Base-by-base conservation (phyloP, 2,113 vertebrate genomes). In the Arothron firmamentum region DNA sequence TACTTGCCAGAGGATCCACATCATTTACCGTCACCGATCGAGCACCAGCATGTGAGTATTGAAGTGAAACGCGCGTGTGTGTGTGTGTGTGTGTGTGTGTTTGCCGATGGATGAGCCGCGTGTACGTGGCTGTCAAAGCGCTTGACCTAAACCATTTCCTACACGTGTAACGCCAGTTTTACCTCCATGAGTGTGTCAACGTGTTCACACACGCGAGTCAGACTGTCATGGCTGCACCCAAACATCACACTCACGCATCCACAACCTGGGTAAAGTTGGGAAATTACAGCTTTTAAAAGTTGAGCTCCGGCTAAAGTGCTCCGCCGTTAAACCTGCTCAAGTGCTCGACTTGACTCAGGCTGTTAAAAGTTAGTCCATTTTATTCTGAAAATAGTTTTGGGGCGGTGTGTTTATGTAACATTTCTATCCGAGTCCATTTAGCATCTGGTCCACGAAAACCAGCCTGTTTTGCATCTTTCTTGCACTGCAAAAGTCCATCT, bases 1-100 rank as follows among this genome's bases (percentile, higher is more conserved):
- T 79, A 75, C 75, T 62, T 42, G 52, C 38, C 77, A 67, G 82
- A 49, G 82, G 83, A 85, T 64, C 72, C 56, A 14, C 68, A 6
- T 20, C 72, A 20, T 46, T 70, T 28, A 61, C 65, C 47, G 81
- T 58, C 54, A 66, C 67, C 67, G 18, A 18, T 55, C 38, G 52
- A 70, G 61, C 75, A 42, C n/a, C 66, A 75, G 62, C 81, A 86
- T 62, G 87, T 88, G 82, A 88, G 87, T 87, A 87, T 75, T 46
- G 53, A 72, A 2, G 52, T 14, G 5, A 5, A 52, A 60, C 31
- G 12, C n/a, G 59, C 14, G 42, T 16, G 68, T 25, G 49, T n/a
- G 12, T 15, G 52, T 17, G 15, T 45, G 55, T 23, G 2, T 2
- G 46, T 0, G 38, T 17, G 20, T 23, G 18, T 52, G 16, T 3